Evolutionary conservation across 2,113 vertebrate genomes (phyloP).

Genomic region (Ariopsis seemanni): DNA sequence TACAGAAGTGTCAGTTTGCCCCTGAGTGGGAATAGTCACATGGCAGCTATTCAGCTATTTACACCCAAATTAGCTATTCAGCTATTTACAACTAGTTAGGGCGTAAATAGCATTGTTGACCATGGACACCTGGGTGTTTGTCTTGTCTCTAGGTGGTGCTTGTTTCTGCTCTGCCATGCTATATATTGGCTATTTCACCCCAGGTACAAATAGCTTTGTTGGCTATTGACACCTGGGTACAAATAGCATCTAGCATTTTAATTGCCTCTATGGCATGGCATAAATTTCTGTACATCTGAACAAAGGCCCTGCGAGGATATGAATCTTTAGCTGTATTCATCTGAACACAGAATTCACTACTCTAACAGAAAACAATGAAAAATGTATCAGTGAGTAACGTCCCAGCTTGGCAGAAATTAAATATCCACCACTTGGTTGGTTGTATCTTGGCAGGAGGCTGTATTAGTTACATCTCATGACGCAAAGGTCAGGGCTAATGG

Average conservation of each 20-base stretch:
- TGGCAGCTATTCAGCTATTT: too few species aligned
- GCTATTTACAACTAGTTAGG: too few species aligned
- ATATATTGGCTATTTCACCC: too few species aligned
- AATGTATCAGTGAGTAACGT: neutral
- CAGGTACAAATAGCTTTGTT: too few species aligned
- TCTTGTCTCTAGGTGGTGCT: too few species aligned
- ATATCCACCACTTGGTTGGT: conserved; percentile 5
- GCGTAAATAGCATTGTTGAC: too few species aligned
- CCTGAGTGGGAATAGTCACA: too few species aligned
- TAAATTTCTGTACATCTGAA: neutral
- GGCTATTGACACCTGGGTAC: too few species aligned
- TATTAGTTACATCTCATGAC: conserved; percentile 43
- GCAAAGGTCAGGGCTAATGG: conserved; percentile 56
- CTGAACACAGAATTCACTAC: neutral
- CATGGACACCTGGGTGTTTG: too few species aligned
- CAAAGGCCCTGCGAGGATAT: neutral
- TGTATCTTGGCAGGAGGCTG: conserved; percentile 19
- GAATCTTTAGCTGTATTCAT: neutral
- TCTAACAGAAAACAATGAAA: neutral
- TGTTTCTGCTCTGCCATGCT: too few species aligned
- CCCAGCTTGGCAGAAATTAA: conserved; percentile 2
- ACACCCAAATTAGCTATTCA: too few species aligned
- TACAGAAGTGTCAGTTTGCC: too few species aligned
- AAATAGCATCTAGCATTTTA: neutral
- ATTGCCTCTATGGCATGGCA: neutral